These are phyloP conservation scores for Pongo abelii DNA, from an alignment of 2,113 vertebrate species.

Conservation along the genomic window DNA sequence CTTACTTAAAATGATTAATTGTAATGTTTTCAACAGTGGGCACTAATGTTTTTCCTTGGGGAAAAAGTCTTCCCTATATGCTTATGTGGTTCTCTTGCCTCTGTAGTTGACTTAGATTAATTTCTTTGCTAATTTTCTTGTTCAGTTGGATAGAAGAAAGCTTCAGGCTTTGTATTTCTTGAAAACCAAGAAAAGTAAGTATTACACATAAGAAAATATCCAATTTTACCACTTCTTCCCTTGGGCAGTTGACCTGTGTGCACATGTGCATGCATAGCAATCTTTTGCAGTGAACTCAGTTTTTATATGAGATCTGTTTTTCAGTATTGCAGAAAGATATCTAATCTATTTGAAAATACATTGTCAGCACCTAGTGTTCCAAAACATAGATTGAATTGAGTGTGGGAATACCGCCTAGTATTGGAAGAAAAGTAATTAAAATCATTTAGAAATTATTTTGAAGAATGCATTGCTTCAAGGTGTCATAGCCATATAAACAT, in stretches of 20 bases:
- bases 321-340: background rate
- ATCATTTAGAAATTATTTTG: slow-evolving; percentile 26
- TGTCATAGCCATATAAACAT: slow-evolving; percentile 40
- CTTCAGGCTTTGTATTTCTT: background rate
- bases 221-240: background rate
- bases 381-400: background rate
- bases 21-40: background rate
- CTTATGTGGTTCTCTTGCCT: background rate
- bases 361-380: background rate
- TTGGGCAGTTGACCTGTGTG: background rate
- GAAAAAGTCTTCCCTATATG: background rate
- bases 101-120: background rate
- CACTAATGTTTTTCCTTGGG: background rate
- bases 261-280: background rate
- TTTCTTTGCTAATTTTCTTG: background rate
- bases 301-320: background rate
- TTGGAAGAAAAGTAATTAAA: slow-evolving; percentile 41
- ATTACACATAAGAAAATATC: background rate
- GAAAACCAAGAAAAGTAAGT: background rate
- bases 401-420: background rate
- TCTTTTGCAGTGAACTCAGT: background rate
- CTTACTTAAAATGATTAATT: background rate
- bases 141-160: background rate
- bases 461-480: slow-evolving; percentile 41
- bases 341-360: background rate